Percentiles rank a stretch among this genome's conserved stretches.
Evolutionary conservation across 1,140 invertebrate species (phyloP).

Genomic region (Scaptomyza hsui): DNA sequence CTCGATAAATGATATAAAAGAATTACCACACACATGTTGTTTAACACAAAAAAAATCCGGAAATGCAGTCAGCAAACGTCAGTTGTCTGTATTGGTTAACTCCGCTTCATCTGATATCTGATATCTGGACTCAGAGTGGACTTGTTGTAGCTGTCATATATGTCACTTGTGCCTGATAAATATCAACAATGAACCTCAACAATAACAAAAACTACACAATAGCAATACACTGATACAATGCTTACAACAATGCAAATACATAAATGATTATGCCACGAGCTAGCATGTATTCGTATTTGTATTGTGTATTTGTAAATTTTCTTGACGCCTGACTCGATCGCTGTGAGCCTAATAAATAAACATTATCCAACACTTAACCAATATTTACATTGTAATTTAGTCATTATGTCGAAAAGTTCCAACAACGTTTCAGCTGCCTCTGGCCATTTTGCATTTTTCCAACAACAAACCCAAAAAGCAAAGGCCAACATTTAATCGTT

Average conservation of each 20-base stretch:
- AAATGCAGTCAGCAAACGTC: neutral
- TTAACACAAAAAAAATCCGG: slow-evolving; percentile 28
- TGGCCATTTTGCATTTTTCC: slow-evolving; percentile 9
- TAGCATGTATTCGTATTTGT: too few relatives aligned
- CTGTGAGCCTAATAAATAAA: slow-evolving; percentile 51
- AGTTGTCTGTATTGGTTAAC: slow-evolving; percentile 16
- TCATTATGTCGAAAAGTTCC: slow-evolving; percentile 32
- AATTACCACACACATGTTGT: slow-evolving; percentile 8
- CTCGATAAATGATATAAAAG: slow-evolving; percentile 8
- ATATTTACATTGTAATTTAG: slow-evolving; percentile 71
- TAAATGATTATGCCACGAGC: slow-evolving; percentile 45
- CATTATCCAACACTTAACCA: slow-evolving; percentile 44
- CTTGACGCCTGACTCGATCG: neutral
- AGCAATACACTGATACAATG: slow-evolving; percentile 31
- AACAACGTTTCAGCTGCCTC: slow-evolving; percentile 27
- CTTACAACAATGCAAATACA: slow-evolving; percentile 50
- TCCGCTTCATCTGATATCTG: slow-evolving; percentile 42
- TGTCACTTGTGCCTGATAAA: slow-evolving; percentile 48
- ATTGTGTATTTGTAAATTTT: slow-evolving; percentile 16
- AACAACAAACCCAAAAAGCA: slow-evolving; percentile 13
- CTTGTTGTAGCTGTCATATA: slow-evolving; percentile 21
- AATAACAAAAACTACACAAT: slow-evolving; percentile 42
- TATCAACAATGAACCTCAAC: slow-evolving; percentile 54
- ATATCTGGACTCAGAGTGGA: slow-evolving; percentile 19
- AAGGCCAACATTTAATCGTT: slow-evolving; percentile 39